Evolutionary conservation across 1,140 invertebrate genomes (phyloP).

Genomic region (Aporrectodea caliginosa): DNA sequence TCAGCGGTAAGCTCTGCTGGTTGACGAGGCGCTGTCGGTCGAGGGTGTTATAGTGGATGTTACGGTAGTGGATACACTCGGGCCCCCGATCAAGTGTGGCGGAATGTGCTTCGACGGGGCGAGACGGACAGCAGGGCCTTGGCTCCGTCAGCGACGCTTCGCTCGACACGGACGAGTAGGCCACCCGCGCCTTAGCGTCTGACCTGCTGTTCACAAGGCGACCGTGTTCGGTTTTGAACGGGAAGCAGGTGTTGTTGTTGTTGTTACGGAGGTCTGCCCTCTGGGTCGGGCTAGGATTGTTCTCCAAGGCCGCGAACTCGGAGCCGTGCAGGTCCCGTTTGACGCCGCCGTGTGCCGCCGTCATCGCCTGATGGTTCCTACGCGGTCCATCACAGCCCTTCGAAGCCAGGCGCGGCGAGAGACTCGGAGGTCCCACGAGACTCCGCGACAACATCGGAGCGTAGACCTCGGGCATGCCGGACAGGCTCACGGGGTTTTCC

Average conservation of each 20-base stretch:
- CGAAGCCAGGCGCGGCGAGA: not conserved
- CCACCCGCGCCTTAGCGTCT: not conserved
- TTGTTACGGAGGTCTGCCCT: not conserved
- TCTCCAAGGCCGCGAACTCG: not conserved
- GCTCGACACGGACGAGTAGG: no score
- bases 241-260: not conserved
- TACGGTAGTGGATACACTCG: no score
- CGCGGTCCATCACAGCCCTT: not conserved
- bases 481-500: not conserved
- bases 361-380: not conserved
- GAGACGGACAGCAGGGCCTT: no score
- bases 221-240: not conserved
- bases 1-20: not conserved
- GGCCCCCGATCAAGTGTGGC: no score
- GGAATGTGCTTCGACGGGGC: no score
- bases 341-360: not conserved
- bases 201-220: not conserved
- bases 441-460: not conserved
- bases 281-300: not conserved
- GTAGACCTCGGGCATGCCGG: not conserved
- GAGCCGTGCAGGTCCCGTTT: not conserved
- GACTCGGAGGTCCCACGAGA: not conserved
- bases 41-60: not conserved
- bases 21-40: not conserved
- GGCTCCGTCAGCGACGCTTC: no score